These are phyloP conservation scores for Microcebus lehilahytsara DNA, from an alignment of 2,113 vertebrate species.

Conservation along the genomic window DNA sequence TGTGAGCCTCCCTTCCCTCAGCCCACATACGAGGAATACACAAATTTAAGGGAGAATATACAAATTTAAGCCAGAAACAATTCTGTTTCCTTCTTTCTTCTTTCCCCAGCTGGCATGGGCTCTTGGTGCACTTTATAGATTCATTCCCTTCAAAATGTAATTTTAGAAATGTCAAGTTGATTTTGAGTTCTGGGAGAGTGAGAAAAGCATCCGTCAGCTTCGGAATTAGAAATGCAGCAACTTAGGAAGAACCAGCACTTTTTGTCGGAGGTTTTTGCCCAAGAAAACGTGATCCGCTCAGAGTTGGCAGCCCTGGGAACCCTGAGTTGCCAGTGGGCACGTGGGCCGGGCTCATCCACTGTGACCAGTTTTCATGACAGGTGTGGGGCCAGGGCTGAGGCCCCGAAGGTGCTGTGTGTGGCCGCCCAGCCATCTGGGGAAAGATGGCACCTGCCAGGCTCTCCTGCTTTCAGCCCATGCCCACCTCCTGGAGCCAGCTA, in stretches of 20 bases:
- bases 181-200: conserved; percentile 64
- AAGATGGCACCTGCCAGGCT: not conserved
- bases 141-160: conserved; percentile 40
- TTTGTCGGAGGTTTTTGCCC: not conserved
- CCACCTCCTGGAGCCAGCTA: not conserved
- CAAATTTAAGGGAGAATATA: not conserved
- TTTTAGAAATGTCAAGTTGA: conserved; percentile 71
- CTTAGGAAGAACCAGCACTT: conserved; percentile 32
- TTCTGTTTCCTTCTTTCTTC: not conserved
- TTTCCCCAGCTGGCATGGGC: not conserved
- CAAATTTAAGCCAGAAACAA: not conserved
- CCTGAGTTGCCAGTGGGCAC: not conserved
- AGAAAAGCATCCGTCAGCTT: conserved; percentile 38
- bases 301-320: not conserved
- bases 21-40: not conserved
- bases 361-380: not conserved
- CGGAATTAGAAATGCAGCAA: conserved; percentile 59
- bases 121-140: not conserved
- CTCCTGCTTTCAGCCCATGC: not conserved
- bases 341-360: not conserved
- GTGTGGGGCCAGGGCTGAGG: not conserved
- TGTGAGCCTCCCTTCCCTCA: not conserved
- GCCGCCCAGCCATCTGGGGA: not conserved
- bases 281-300: conserved; percentile 1
- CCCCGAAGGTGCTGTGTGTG: not conserved